Evolutionary conservation across 2,797 vertebrate species (phyloP).

Genomic region (Cynodonichthys magdalenae): DNA sequence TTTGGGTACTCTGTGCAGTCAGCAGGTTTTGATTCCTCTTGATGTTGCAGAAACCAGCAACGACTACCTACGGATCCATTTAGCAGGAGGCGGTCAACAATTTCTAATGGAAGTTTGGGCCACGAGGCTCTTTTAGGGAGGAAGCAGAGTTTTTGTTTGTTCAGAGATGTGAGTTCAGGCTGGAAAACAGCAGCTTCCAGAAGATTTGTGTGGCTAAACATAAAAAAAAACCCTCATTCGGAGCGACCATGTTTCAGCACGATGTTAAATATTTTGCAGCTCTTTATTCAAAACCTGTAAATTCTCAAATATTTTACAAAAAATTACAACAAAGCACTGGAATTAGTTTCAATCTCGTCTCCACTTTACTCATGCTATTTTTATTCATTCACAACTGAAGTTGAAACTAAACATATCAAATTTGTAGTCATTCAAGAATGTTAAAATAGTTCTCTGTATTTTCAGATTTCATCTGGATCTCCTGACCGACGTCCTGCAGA

Average conservation of each 20-base stretch:
- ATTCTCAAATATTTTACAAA: background rate
- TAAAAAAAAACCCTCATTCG: background rate
- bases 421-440: too few species aligned
- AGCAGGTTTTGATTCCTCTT: slow-evolving; percentile 41
- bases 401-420: too few species aligned
- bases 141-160: slow-evolving; percentile 37
- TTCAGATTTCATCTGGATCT: slow-evolving; percentile 33
- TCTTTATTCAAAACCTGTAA: background rate
- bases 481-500: slow-evolving; percentile 14
- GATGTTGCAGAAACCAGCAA: slow-evolving; percentile 43
- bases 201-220: background rate
- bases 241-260: background rate
- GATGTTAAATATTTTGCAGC: too few species aligned
- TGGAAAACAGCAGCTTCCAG: slow-evolving; percentile 12
- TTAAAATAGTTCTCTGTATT: background rate
- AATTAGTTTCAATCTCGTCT: too few species aligned
- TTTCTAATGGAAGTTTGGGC: slow-evolving; percentile 39
- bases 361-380: too few species aligned
- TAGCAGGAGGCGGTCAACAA: slow-evolving; percentile 47
- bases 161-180: slow-evolving; percentile 3
- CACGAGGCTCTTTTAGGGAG: slow-evolving; percentile 12
- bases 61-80: slow-evolving; percentile 44
- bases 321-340: background rate
- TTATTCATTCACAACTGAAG: too few species aligned
- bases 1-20: slow-evolving; percentile 25